Conservation (phyloP, 2,113 vertebrate species). For the Bos indicus region DNA sequence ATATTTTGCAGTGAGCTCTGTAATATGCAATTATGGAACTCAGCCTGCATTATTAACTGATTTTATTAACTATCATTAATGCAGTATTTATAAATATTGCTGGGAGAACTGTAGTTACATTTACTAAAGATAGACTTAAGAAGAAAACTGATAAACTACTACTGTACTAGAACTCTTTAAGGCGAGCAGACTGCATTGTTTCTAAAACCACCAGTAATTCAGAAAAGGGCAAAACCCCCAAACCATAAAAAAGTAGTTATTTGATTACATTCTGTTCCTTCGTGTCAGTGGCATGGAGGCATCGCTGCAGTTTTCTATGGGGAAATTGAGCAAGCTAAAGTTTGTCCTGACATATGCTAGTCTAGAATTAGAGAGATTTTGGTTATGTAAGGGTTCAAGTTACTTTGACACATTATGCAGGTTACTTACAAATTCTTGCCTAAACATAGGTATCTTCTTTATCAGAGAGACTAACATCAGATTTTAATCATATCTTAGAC, state of each 20-base stretch:
- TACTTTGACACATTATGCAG: constrained; percentile 80
- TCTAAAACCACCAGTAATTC: not conserved
- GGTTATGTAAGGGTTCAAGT: constrained; percentile 76
- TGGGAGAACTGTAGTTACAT: constrained; percentile 63
- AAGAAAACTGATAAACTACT: constrained; percentile 14
- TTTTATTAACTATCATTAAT: constrained; percentile 70
- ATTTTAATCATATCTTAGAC: constrained; percentile 93
- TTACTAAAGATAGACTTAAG: constrained; percentile 41
- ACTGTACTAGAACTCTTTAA: not conserved
- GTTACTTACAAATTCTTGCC: constrained; percentile 79
- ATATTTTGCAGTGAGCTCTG: constrained; percentile 63
- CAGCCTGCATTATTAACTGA: constrained; percentile 72
- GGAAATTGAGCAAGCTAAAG: constrained; percentile 69
- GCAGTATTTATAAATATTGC: constrained; percentile 67
- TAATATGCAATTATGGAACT: constrained; percentile 71
- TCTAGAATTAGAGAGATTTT: constrained; percentile 79
- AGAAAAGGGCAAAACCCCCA: not conserved
- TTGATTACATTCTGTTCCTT: not conserved
- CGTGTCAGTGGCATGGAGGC: not conserved
- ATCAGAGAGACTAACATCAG: constrained; percentile 83
- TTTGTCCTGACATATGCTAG: constrained; percentile 76
- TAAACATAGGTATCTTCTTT: constrained; percentile 82
- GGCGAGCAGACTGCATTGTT: not conserved
- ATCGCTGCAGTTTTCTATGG: constrained; percentile 47
- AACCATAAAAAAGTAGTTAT: not conserved